Evolutionary conservation across 2,113 vertebrate genomes (phyloP).

Genomic region (Drymodes brunneopygia): DNA sequence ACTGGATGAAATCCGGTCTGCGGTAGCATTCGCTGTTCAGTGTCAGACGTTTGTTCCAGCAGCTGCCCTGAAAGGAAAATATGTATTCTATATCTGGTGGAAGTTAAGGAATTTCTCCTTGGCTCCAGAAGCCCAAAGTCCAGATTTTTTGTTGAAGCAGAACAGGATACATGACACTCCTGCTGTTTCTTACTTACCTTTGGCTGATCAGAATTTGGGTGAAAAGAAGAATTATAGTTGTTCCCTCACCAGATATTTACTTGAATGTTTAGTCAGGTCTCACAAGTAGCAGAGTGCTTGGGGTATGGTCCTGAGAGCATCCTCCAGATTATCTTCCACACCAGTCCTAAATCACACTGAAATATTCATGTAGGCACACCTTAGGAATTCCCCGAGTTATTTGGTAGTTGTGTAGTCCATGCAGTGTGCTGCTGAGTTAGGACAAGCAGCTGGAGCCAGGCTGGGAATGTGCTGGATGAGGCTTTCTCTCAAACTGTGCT

Average conservation of each 20-base stretch:
- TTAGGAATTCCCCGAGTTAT: background rate
- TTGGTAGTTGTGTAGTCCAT: background rate
- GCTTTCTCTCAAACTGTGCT: background rate
- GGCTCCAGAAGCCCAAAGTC: background rate
- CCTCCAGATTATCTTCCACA: background rate
- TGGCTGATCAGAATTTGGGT: background rate
- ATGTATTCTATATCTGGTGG: slow-evolving; percentile 5
- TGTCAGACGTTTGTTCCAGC: background rate
- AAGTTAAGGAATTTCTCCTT: slow-evolving; percentile 34
- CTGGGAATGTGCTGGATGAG: background rate
- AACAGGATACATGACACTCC: background rate
- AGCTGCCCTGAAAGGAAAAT: background rate
- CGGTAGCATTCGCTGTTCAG: background rate
- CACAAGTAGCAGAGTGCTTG: background rate
- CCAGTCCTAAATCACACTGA: background rate
- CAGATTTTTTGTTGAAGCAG: background rate
- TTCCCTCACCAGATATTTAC: background rate
- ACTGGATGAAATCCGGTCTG: background rate
- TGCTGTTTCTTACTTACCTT: background rate
- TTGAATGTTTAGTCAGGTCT: background rate
- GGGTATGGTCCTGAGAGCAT: background rate
- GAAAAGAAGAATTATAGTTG: background rate
- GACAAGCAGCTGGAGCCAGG: background rate
- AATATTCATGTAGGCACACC: background rate
- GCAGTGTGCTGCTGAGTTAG: background rate